Conservation (phyloP, 2,113 vertebrate genomes). For the Eudyptes chrysolophus region DNA sequence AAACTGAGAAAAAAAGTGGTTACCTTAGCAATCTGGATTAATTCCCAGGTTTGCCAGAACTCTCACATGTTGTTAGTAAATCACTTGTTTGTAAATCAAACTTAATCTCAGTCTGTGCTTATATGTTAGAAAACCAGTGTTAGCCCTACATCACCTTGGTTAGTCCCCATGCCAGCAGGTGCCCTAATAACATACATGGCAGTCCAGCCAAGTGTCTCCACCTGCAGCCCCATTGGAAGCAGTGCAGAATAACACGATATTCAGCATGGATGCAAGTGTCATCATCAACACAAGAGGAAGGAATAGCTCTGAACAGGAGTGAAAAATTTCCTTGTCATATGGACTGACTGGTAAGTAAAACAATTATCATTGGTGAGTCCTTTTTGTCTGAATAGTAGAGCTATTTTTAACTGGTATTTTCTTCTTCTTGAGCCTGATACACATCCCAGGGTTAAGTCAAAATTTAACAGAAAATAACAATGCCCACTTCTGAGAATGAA, state of each 20-base stretch:
- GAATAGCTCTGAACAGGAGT: neutral
- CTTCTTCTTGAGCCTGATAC: neutral
- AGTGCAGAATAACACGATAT: accelerated
- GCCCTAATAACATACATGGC: neutral
- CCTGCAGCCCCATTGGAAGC: neutral
- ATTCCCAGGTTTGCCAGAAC: neutral
- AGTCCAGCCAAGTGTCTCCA: neutral
- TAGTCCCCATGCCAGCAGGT: neutral
- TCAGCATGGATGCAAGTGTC: neutral
- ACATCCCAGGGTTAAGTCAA: neutral
- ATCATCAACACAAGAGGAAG: neutral
- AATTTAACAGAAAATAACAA: neutral
- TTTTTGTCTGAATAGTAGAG: neutral
- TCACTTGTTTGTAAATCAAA: neutral
- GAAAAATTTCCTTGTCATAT: neutral
- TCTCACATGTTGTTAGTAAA: neutral
- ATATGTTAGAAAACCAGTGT: neutral
- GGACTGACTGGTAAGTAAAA: neutral
- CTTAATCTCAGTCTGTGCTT: neutral
- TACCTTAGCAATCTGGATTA: neutral
- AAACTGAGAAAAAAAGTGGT: neutral
- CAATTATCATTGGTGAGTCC: neutral
- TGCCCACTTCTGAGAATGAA: neutral
- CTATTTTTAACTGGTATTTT: neutral
- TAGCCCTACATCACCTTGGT: neutral